These are phyloP conservation scores for Tupiocoris notatus DNA, from an alignment of 2,888 invertebrate genomes.

Conservation along the genomic window DNA sequence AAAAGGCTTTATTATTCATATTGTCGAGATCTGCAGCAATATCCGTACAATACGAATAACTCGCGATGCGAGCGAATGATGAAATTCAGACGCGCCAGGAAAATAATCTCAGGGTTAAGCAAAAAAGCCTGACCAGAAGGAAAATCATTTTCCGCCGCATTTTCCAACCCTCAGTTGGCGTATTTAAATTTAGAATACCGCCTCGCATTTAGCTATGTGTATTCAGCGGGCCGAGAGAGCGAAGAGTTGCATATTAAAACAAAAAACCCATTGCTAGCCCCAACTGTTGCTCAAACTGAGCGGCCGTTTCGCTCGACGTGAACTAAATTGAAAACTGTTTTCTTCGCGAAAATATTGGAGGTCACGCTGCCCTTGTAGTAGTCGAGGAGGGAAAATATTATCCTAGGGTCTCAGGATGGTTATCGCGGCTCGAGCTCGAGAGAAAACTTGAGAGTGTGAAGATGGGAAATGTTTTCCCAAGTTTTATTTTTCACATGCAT, in stretches of 20 bases:
- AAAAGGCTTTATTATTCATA: too few species aligned
- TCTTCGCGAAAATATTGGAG: not conserved
- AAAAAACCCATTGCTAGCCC: not conserved
- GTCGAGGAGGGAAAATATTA: not conserved
- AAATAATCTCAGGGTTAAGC: not conserved
- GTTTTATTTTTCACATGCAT: not conserved
- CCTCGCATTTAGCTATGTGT: conserved; percentile 2
- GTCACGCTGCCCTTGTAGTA: not conserved
- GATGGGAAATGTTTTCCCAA: not conserved
- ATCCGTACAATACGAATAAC: too few species aligned
- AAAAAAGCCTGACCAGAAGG: not conserved
- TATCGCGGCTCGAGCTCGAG: not conserved
- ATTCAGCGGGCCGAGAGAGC: conserved; percentile 1
- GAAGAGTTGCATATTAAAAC: conserved; percentile 6
- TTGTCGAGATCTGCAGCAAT: too few species aligned
- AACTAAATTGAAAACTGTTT: not conserved
- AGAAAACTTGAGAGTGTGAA: not conserved
- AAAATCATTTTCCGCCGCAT: not conserved
- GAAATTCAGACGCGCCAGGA: not conserved
- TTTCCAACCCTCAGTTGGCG: not conserved
- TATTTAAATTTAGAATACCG: not conserved
- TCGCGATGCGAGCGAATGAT: too few species aligned
- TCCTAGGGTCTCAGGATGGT: not conserved
- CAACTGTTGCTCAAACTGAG: not conserved
- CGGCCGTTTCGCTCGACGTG: not conserved